phyloP scores from a whole-genome alignment of 2,113 vertebrate species.

The Ammodytes dubius region DNA sequence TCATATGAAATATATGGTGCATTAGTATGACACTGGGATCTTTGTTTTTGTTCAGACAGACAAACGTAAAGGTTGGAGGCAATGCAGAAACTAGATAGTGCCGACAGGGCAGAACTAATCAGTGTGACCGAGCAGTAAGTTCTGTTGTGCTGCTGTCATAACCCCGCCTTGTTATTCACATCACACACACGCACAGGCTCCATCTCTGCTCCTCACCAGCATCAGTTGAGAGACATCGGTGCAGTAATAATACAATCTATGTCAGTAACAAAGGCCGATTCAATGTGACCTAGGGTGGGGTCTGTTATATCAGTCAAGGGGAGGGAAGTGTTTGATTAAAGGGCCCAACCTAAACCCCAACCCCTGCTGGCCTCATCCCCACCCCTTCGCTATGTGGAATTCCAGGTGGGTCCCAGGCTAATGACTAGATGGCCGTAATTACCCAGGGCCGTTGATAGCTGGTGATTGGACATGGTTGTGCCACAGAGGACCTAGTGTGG shows the following conservation, averaged over 20 bases:
- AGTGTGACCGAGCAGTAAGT: slow-evolving; percentile 20
- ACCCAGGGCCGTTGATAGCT: slow-evolving; percentile 80
- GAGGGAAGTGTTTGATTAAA: slow-evolving; percentile 80
- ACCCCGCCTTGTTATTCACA: slow-evolving; percentile 29
- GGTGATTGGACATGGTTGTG: slow-evolving; percentile 77
- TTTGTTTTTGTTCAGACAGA: slow-evolving; percentile 59
- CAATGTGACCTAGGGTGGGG: slow-evolving; percentile 50
- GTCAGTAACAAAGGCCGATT: slow-evolving; percentile 70
- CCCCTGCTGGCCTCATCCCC: slow-evolving; percentile 62
- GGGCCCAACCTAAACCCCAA: slow-evolving; percentile 68
- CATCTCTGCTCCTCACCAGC: slow-evolving; percentile 1
- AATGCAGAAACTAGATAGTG: slow-evolving; percentile 33
- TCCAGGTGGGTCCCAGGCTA: slow-evolving; percentile 82
- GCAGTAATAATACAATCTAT: slow-evolving; percentile 53
- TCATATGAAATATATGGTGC: slow-evolving; percentile 84
- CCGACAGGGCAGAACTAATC: slow-evolving; percentile 29
- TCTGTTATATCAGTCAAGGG: slow-evolving; percentile 63
- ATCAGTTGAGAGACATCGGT: slow-evolving; percentile 20
- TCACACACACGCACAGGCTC: slow-evolving; percentile 20
- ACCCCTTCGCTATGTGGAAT: slow-evolving; percentile 70
- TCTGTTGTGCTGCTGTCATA: slow-evolving; percentile 32
- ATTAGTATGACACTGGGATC: slow-evolving; percentile 73
- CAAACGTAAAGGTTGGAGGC: slow-evolving; percentile 8
- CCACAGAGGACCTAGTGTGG: slow-evolving; percentile 84
- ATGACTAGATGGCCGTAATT: slow-evolving; percentile 85